Conservation (phyloP, 2,113 vertebrate species). For the Daphoenositta chrysoptera region DNA sequence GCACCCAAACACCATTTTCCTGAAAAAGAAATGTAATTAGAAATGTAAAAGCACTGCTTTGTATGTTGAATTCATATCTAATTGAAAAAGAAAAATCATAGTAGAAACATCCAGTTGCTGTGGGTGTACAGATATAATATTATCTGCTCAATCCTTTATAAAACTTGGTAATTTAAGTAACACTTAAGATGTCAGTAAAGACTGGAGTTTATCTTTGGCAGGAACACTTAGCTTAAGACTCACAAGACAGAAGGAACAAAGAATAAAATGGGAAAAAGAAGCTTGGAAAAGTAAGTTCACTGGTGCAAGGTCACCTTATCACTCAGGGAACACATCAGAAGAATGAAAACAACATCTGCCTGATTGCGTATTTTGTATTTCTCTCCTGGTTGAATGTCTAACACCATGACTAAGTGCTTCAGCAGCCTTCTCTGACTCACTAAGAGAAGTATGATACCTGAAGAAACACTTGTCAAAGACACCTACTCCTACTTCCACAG, state of each 20-base stretch:
- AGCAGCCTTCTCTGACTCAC: background rate
- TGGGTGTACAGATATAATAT: background rate
- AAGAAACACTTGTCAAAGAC: background rate
- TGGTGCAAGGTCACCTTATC: background rate
- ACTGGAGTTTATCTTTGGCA: background rate
- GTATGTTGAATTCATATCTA: background rate
- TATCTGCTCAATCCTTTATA: background rate
- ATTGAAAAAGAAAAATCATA: background rate
- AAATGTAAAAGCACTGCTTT: background rate
- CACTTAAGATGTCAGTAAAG: background rate
- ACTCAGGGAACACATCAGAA: background rate
- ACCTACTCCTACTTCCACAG: background rate
- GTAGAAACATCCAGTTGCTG: background rate
- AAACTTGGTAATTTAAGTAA: background rate
- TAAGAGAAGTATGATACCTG: background rate
- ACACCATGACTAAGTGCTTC: background rate
- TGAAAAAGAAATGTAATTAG: constrained; percentile 40
- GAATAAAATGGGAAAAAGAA: background rate
- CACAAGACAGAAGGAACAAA: background rate
- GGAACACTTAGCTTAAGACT: background rate
- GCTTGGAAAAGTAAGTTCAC: background rate
- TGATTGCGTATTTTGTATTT: background rate
- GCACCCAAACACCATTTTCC: constrained; percentile 84
- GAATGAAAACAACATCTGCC: background rate
- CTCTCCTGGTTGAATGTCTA: background rate